Evolutionary conservation across 2,113 vertebrate genomes (phyloP).

Genomic region (Cyrtonyx montezumae): DNA sequence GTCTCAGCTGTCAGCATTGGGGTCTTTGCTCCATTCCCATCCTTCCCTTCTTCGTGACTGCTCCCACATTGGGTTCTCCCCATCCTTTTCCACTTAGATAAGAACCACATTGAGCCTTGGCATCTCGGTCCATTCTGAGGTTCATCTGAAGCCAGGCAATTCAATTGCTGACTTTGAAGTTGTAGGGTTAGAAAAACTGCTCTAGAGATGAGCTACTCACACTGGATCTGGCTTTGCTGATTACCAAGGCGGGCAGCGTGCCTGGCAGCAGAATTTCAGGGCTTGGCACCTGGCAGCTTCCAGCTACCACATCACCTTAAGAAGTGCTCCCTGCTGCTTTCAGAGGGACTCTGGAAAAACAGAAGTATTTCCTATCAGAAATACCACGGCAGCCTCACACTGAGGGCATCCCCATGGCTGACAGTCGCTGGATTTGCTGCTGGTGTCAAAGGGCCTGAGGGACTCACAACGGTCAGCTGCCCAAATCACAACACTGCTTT

Average conservation of each 20-base stretch:
- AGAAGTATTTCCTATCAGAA: neutral
- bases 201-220: neutral
- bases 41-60: neutral
- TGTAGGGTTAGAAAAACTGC: neutral
- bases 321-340: neutral
- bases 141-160: neutral
- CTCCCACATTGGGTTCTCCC: rapidly evolving
- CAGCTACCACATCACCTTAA: neutral
- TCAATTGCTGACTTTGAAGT: neutral
- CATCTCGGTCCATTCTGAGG: neutral
- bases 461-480: neutral
- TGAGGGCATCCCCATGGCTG: rapidly evolving
- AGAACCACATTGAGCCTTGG: neutral
- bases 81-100: neutral
- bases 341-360: neutral
- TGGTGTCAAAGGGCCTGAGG: rapidly evolving
- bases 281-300: neutral
- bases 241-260: neutral
- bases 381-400: rapidly evolving
- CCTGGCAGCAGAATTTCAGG: rapidly evolving
- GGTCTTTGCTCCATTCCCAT: neutral
- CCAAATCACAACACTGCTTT: neutral
- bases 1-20: rapidly evolving
- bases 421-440: neutral
- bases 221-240: rapidly evolving